Percentiles rank a stretch among this genome's conserved stretches.
Evolutionary conservation across 2,888 invertebrate species (phyloP).

Genomic region (Sericinus montela): DNA sequence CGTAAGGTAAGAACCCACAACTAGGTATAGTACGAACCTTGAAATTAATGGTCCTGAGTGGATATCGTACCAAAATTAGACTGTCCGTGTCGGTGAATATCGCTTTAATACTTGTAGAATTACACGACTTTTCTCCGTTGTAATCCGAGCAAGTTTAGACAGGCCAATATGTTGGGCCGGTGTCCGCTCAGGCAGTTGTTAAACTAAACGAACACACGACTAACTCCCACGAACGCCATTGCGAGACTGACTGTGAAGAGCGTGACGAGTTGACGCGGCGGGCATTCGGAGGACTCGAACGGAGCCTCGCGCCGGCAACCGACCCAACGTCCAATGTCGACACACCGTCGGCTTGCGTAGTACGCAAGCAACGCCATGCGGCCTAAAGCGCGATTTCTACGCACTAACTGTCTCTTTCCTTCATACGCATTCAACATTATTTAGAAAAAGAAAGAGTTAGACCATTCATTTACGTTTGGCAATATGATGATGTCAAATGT

Average conservation of each 20-base stretch:
- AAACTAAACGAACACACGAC: constrained; percentile 73
- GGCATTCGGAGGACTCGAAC: constrained; percentile 39
- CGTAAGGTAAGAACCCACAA: constrained; percentile 41
- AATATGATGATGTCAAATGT: constrained; percentile 57
- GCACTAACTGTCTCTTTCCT: constrained; percentile 50
- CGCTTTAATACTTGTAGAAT: constrained; percentile 59
- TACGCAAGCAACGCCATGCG: constrained; percentile 70
- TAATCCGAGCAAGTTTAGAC: constrained; percentile 74
- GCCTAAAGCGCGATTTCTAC: constrained; percentile 34
- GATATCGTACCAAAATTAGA: constrained; percentile 80
- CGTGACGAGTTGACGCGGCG: constrained; percentile 36
- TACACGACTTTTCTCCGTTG: constrained; percentile 63
- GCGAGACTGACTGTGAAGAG: constrained; percentile 62
- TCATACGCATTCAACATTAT: constrained; percentile 21
- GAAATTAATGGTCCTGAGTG: constrained; percentile 77
- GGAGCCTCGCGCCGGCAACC: constrained; percentile 70
- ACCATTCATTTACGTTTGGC: constrained; percentile 76
- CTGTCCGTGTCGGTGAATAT: constrained; percentile 69
- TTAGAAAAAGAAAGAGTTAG: constrained; percentile 44
- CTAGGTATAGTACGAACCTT: constrained; percentile 76
- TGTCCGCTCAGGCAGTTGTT: constrained; percentile 76
- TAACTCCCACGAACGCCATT: constrained; percentile 72
- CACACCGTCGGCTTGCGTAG: constrained; percentile 77
- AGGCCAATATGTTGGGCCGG: constrained; percentile 80
- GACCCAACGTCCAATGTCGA: constrained; percentile 79